These are phyloP conservation scores for Thryonomys swinderianus DNA, from an alignment of 2,113 vertebrate genomes.

Conservation along the genomic window DNA sequence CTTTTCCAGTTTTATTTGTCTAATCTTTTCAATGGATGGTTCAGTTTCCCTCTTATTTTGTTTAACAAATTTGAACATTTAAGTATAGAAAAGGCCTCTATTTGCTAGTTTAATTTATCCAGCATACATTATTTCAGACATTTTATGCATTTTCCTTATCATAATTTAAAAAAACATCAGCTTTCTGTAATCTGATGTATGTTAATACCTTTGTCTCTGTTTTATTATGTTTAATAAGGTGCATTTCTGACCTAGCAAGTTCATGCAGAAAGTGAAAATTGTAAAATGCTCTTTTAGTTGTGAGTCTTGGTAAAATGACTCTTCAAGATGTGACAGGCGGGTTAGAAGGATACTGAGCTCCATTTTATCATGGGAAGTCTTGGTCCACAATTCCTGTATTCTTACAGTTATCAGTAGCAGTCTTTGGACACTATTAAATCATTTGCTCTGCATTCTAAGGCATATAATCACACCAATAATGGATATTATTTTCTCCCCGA, in stretches of 20 bases:
- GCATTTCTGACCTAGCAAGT: neutral
- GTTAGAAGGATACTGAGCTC: neutral
- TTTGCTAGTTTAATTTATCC: neutral
- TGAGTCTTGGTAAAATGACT: neutral
- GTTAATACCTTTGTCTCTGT: neutral
- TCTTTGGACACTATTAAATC: neutral
- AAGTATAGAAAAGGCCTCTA: neutral
- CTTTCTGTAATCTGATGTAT: neutral
- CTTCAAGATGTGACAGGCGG: neutral
- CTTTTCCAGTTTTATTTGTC: neutral
- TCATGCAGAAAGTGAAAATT: neutral
- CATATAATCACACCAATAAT: neutral
- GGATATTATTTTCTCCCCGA: neutral
- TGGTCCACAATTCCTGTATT: neutral
- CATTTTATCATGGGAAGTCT: neutral
- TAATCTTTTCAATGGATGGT: neutral
- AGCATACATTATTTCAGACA: neutral
- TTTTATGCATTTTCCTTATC: neutral
- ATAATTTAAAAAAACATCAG: neutral
- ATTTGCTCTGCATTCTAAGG: neutral
- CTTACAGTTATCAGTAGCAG: neutral
- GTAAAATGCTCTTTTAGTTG: neutral
- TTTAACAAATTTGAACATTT: neutral
- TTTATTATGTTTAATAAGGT: neutral
- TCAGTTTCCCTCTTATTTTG: neutral